A percentile compares a stretch with the other conserved stretches of the same genome.
phyloP scores from a whole-genome alignment of 23 tunicate genomes.

The Halocynthia roretzi region DNA sequence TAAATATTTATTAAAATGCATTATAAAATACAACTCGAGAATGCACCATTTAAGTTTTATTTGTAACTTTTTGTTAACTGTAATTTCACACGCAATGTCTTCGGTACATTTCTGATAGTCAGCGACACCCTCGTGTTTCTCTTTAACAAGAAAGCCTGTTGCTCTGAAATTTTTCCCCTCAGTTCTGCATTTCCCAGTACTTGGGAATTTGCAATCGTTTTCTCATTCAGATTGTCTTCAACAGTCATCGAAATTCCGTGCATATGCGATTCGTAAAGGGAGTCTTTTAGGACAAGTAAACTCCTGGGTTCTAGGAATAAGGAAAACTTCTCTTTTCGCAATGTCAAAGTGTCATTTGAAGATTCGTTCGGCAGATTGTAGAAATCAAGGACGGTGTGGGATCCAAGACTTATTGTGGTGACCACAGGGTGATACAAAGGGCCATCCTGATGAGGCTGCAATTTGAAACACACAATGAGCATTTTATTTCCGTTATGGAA shows the following conservation, averaged over 20 bases:
- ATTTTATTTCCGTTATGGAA: no score
- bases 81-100: slow-evolving; percentile 37
- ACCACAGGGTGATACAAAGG: slow-evolving; percentile 76
- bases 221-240: slow-evolving; percentile 11
- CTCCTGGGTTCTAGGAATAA: slow-evolving; percentile 54
- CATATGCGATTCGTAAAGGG: slow-evolving; percentile 36
- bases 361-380: slow-evolving; percentile 8
- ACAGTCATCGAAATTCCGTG: slow-evolving; percentile 49
- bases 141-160: background rate
- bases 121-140: slow-evolving; percentile 43
- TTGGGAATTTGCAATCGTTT: slow-evolving; percentile 21
- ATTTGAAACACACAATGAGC: background rate
- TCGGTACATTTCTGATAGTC: slow-evolving; percentile 73
- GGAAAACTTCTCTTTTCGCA: slow-evolving; percentile 20
- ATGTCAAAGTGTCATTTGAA: background rate
- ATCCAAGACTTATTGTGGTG: slow-evolving; percentile 74
- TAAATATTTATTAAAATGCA: no score
- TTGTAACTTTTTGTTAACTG: background rate
- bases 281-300: slow-evolving; percentile 41
- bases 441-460: slow-evolving; percentile 90
- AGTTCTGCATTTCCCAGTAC: slow-evolving; percentile 22
- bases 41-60: no score
- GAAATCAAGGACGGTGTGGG: slow-evolving; percentile 70
- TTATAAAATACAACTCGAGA: no score
- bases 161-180: background rate